These are phyloP conservation scores for Calyptommatus sinebrachiatus DNA, from an alignment of 2,113 vertebrate species.

Conservation along the genomic window DNA sequence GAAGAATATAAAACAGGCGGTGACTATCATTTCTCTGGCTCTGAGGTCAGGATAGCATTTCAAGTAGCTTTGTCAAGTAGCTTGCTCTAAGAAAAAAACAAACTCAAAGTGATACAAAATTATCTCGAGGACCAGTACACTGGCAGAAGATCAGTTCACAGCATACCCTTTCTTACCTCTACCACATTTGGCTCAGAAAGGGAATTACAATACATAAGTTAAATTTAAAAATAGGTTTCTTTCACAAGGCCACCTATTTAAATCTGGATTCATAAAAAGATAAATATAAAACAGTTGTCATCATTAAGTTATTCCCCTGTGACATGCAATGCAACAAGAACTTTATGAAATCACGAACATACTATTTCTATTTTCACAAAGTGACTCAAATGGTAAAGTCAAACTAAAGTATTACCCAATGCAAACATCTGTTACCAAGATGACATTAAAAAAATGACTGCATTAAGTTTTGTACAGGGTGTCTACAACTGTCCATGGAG, in stretches of 20 bases:
- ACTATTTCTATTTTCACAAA: conserved; percentile 38
- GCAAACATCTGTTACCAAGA: conserved; percentile 50
- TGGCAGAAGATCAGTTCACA: not conserved
- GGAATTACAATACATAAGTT: not conserved
- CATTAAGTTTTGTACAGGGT: conserved; percentile 37
- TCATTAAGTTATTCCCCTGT: not conserved
- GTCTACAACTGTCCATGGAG: conserved; percentile 51
- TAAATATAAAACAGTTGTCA: not conserved
- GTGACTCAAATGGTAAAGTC: conserved; percentile 26
- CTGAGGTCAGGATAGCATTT: not conserved
- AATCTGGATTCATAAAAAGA: conserved; percentile 31
- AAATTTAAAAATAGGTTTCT: conserved; percentile 11
- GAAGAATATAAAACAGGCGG: not conserved
- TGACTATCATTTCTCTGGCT: not conserved
- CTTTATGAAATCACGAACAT: not conserved
- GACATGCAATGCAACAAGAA: not conserved
- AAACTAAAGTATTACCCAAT: not conserved
- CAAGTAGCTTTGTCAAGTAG: not conserved
- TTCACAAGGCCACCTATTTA: not conserved
- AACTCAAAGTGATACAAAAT: not conserved
- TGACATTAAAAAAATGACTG: conserved; percentile 37
- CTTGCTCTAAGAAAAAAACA: not conserved
- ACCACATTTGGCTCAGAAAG: conserved; percentile 3
- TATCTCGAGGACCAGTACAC: not conserved
- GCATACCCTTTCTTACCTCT: not conserved